A percentile compares a stretch with the other conserved stretches of the same genome.
These are phyloP conservation scores for Nothobranchius kuhntae DNA, from an alignment of 2,113 vertebrate genomes.

Conservation along the genomic window DNA sequence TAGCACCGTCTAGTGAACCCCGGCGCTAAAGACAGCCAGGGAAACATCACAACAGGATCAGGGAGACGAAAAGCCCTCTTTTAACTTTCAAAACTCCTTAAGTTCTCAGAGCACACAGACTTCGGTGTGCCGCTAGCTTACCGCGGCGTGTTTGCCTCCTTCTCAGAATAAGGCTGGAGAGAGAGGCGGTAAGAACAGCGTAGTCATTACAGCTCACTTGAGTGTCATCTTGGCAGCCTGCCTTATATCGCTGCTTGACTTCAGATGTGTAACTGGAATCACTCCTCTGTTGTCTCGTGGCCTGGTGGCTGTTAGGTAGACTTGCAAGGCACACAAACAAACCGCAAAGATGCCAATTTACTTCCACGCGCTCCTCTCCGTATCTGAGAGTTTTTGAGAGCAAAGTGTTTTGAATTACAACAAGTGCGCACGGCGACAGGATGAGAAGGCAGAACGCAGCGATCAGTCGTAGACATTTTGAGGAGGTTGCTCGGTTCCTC, in stretches of 20 bases:
- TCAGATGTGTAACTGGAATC: constrained; percentile 76
- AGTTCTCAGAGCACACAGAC: constrained; percentile 78
- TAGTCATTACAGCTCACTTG: constrained; percentile 79
- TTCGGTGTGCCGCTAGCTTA: constrained; percentile 73
- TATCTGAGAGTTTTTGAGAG: constrained; percentile 70
- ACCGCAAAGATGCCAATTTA: constrained; percentile 77
- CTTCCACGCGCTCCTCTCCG: constrained; percentile 56
- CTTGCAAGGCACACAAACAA: constrained; percentile 76
- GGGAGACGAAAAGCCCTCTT: constrained; percentile 77
- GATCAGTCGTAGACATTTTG: constrained; percentile 72
- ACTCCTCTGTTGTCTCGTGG: constrained; percentile 73
- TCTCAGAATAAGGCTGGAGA: constrained; percentile 63
- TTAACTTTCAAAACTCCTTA: constrained; percentile 84
- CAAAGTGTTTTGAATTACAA: constrained; percentile 73
- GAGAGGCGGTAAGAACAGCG: constrained; percentile 71
- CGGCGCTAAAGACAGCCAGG: constrained; percentile 74
- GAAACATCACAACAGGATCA: constrained; percentile 80
- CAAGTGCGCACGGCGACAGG: constrained; percentile 53
- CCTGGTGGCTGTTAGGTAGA: constrained; percentile 77
- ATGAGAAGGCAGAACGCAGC: constrained; percentile 47
- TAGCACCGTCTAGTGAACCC: constrained; percentile 74
- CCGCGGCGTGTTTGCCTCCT: constrained; percentile 61
- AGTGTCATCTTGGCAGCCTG: constrained; percentile 79
- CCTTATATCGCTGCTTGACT: constrained; percentile 68
- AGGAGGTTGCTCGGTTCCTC: constrained; percentile 52